Base-by-base conservation (phyloP, 2,113 vertebrate genomes). In the Tragelaphus strepsiceros region DNA sequence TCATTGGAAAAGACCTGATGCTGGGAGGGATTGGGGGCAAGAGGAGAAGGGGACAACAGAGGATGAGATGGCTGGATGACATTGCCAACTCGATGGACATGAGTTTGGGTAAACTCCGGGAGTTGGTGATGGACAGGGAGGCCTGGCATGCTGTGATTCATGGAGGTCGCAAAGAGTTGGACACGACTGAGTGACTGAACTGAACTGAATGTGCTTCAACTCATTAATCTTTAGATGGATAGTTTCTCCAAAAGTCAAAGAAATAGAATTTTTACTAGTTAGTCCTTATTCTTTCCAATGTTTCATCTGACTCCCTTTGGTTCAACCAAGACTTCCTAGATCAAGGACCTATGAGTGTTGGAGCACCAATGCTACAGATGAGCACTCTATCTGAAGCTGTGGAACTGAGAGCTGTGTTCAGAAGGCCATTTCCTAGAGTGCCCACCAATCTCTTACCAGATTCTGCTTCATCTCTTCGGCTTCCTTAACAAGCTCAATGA, bases 391-490 rank as follows among this genome's bases (percentile, higher is more conserved):
- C 13, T 51, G 10, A 24, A 81, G 30, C 13, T 77, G 28, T 54
- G 61, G 49, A 43, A 84, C 15, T 84, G 56, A 88, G 61, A 84
- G 15, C 32, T 15, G 19, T 58, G 2, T 61, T 74, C 24, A 61
- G 32, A 19, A 88, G 61, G 13, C 80, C 54, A 12, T 87, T 86
- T 12, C 51, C 39, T 90, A 49, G 58, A 74, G n/a, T 17, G 43
- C 8, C 59, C 77, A 78, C n/a, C 67, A 35, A 46, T 46, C 32
- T 83, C 97, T 97, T 88, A 98, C 98, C 96, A 98, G 80, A 89
- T 97, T 98, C 74, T 95, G 97, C 87, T 98, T 98, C 97, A 97
- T 97, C 43, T 97, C 97, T 67, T 98, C 96, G 92, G 97, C 98
- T 95, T 98, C 98, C 6, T 96, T 96, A 81, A 98, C 86, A 56